phyloP scores from a whole-genome alignment of 1,140 invertebrate species.

The Agrilus planipennis region DNA sequence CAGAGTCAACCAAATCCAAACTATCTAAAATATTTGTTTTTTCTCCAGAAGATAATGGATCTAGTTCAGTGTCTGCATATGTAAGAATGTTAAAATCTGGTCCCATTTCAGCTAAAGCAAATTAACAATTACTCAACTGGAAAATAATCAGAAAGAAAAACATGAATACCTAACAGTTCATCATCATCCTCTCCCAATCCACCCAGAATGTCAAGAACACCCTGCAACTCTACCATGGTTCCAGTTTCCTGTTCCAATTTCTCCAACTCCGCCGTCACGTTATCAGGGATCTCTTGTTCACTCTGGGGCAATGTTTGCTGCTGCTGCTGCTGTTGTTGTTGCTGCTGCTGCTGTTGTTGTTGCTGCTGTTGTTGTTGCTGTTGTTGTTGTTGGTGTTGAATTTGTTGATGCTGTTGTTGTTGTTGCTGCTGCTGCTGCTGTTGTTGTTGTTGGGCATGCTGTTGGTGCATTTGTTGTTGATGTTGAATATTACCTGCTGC shows the following conservation, averaged over 20 bases:
- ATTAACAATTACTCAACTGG: slow-evolving; percentile 9
- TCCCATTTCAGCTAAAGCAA: slow-evolving; percentile 66
- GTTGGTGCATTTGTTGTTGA: slow-evolving; percentile 20
- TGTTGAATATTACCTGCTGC: slow-evolving; percentile 7
- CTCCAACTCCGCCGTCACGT: slow-evolving; percentile 64
- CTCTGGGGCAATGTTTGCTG: slow-evolving; percentile 24
- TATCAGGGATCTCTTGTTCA: slow-evolving; percentile 60
- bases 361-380: slow-evolving; percentile 9
- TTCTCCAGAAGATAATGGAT: slow-evolving; percentile 60
- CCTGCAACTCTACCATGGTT: slow-evolving; percentile 59
- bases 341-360: background rate
- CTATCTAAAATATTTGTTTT: slow-evolving; percentile 61
- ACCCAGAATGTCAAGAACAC: slow-evolving; percentile 63
- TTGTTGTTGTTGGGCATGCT: slow-evolving; percentile 9
- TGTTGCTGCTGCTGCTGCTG: slow-evolving; percentile 7
- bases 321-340: slow-evolving; percentile 20
- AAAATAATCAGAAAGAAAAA: background rate
- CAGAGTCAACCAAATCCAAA: slow-evolving; percentile 61
- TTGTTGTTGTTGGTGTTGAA: slow-evolving; percentile 21
- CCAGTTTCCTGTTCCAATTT: slow-evolving; percentile 59
- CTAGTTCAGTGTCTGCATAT: slow-evolving; percentile 90
- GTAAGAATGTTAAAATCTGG: slow-evolving; percentile 92
- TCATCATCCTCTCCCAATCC: slow-evolving; percentile 78
- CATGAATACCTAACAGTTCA: slow-evolving; percentile 61
- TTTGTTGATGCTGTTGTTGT: slow-evolving; percentile 16